Percentiles rank a stretch among this genome's conserved stretches.
Conservation (phyloP, 2,797 vertebrate species). For the Bufotes viridis region DNA sequence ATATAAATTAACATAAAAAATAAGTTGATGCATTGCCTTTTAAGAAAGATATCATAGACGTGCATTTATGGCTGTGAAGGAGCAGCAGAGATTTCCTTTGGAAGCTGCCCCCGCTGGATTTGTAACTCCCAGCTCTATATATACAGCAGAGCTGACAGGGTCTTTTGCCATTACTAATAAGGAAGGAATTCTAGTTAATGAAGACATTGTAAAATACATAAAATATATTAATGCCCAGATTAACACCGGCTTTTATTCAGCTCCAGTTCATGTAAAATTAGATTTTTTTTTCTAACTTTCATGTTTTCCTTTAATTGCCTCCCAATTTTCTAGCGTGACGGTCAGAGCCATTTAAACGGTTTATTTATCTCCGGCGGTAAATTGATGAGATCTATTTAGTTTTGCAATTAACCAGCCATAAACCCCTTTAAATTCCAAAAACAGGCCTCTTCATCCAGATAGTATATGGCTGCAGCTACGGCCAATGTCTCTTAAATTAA, state of each 20-base stretch:
- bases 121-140: constrained; percentile 13
- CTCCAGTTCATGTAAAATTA: constrained; percentile 18
- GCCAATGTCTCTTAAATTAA: constrained; percentile 38
- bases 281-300: background rate
- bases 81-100: background rate
- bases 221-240: constrained; percentile 43
- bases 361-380: constrained; percentile 47
- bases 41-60: background rate
- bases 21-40: background rate
- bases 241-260: constrained; percentile 11
- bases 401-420: constrained; percentile 57
- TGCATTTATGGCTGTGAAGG: background rate
- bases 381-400: constrained; percentile 59
- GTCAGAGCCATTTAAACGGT: constrained; percentile 18
- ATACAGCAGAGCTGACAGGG: constrained; percentile 11
- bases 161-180: constrained; percentile 36
- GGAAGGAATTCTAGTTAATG: constrained; percentile 38
- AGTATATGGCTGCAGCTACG: constrained; percentile 28
- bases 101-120: background rate
- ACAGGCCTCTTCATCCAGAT: constrained; percentile 29
- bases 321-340: constrained; percentile 34
- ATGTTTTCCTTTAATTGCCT: constrained; percentile 36
- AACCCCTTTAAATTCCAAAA: constrained; percentile 54
- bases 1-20: background rate
- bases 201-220: constrained; percentile 51